Base-by-base conservation (phyloP, 2,797 vertebrate genomes). In the Dipus sagitta region DNA sequence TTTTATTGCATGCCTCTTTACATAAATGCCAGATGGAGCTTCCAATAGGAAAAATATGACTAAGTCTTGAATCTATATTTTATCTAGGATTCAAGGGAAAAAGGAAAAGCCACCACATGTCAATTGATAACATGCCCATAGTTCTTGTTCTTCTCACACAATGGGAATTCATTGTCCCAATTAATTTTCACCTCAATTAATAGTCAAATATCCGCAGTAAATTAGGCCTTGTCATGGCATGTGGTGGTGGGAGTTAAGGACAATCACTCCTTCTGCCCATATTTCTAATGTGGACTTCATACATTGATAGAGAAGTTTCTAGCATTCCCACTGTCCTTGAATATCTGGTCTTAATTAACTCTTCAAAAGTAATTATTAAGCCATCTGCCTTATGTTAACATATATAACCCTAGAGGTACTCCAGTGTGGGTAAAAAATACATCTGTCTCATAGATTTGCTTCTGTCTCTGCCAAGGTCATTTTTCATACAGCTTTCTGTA, bases 321-420 rank as follows among this genome's bases (percentile, higher is more conserved):
- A 93, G 86, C 67, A 91, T 28, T 47, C 86, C 85, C 65, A 85
- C 75, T 94, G 78, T 93, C 91, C 94, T 90, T 93, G 92, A 95
- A 86, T 88, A 93, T 60, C 70, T 92, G 85, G 92, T 90, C 93
- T 96, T 93, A 86, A 83, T 88, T 75, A 96, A 94, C 94, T 95
- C 86, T 87, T 96, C 67, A 87, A 58, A 96, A 94, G 71, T 95
- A 96, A 96, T 96, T 95, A 97, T 96, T 96, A 95, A 95, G 88
- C 89, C 96, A 96, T 94, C 91, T 97, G 92, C 94, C 78, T 96
- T 92, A 94, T 87, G 70, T 77, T 92, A 83, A 94, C 80, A 95
- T 94, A 88, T 90, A 93, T 91, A 95, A 96, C 85, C 91, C 95
- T 88, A 96, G 91, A 96, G 95, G 32, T 90, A 95, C 96, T 96